A percentile compares a stretch with the other conserved stretches of the same genome.
Evolutionary conservation across 2,888 invertebrate genomes (phyloP).

Genomic region (Yponomeuta plumbellus): DNA sequence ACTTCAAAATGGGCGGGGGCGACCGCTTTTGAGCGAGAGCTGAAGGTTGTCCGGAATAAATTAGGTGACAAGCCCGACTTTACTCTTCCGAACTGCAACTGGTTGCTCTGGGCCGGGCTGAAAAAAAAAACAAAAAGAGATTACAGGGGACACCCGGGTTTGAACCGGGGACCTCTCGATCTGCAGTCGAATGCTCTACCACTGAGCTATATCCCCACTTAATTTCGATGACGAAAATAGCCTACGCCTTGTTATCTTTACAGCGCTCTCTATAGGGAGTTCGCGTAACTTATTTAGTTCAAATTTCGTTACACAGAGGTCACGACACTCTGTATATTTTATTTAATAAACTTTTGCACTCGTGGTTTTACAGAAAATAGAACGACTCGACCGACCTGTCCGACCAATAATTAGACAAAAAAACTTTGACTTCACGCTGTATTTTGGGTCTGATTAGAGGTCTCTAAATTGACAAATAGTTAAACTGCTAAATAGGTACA

Average conservation of each 20-base stretch:
- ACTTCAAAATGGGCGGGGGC: slow-evolving; percentile 41
- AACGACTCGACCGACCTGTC: not conserved
- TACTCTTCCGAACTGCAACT: slow-evolving; percentile 7
- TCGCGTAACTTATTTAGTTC: slow-evolving; percentile 21
- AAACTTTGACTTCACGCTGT: no score
- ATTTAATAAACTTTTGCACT: not conserved
- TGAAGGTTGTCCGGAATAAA: slow-evolving; percentile 68
- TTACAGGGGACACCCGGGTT: slow-evolving; percentile 72
- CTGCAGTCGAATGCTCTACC: slow-evolving; percentile 76
- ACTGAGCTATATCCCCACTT: slow-evolving; percentile 71
- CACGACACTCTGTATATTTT: slow-evolving; percentile 29
- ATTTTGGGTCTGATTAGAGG: no score
- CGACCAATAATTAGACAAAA: no score
- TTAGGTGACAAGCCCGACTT: slow-evolving; percentile 53
- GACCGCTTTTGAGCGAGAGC: slow-evolving; percentile 67
- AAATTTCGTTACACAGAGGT: slow-evolving; percentile 38
- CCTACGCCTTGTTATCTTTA: slow-evolving; percentile 20
- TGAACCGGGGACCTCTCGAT: slow-evolving; percentile 76
- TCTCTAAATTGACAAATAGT: no score
- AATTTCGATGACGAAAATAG: slow-evolving; percentile 26
- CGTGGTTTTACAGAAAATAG: not conserved
- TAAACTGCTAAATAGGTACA: no score
- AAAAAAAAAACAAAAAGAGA: slow-evolving; percentile 19
- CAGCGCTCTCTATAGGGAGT: slow-evolving; percentile 32
- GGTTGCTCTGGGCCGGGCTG: not conserved